These are phyloP conservation scores for Epinephelus moara DNA, from an alignment of 2,113 vertebrate species.

Conservation along the genomic window DNA sequence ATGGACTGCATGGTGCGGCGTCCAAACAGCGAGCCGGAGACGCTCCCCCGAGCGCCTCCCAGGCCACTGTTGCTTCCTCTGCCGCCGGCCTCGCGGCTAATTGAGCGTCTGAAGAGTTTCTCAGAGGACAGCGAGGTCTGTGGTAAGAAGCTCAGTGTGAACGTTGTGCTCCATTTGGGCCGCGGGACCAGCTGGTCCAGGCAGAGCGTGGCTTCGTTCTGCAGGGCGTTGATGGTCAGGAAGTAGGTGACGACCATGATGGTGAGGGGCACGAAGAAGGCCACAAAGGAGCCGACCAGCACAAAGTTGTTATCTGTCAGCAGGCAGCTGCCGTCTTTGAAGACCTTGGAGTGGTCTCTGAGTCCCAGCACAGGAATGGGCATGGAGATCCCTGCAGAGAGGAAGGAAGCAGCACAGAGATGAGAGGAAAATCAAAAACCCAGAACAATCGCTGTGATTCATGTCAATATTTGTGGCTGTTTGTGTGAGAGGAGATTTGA, in stretches of 20 bases:
- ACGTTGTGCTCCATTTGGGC: conserved; percentile 87
- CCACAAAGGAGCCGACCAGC: conserved; percentile 93
- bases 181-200: conserved; percentile 89
- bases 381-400: conserved; percentile 90
- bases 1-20: conserved; percentile 95
- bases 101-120: conserved; percentile 90
- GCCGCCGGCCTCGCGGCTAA: conserved; percentile 83
- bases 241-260: conserved; percentile 98
- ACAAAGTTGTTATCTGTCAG: conserved; percentile 93
- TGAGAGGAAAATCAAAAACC: conserved; percentile 2
- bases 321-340: conserved; percentile 90
- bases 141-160: conserved; percentile 90
- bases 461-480: background rate
- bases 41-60: conserved; percentile 11
- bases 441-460: background rate
- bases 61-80: conserved; percentile 42
- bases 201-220: conserved; percentile 92
- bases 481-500: no score
- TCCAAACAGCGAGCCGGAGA: conserved; percentile 75
- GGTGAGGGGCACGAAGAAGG: conserved; percentile 95
- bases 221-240: conserved; percentile 93
- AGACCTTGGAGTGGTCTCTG: conserved; percentile 92
- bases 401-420: conserved; percentile 13
- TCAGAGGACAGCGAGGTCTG: conserved; percentile 92
- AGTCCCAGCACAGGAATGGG: conserved; percentile 94